Base-by-base conservation (phyloP, 2,888 invertebrate species). In the Acronicta psi region DNA sequence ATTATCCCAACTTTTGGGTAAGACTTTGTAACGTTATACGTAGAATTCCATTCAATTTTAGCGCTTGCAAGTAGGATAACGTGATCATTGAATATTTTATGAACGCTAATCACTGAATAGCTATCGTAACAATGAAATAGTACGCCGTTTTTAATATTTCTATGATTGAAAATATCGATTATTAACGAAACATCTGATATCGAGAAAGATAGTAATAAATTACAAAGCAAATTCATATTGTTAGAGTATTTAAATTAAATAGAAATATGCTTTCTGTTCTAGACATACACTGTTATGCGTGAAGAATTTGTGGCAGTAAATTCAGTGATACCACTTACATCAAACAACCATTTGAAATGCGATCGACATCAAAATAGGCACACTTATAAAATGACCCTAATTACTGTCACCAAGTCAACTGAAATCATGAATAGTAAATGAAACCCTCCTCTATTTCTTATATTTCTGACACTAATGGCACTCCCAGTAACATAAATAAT, bases 101-200 rank as follows among this genome's bases (percentile, higher is more conserved):
- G 81, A 8, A 79, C 68, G 38, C 31, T 23, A 43, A 84, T 50
- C 41, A 56, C 54, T 29, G 77, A 59, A 51, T 77, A 56, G 25
- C 59, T 36, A 38, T 77, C 63, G 49, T 80, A 65, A 63, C 92
- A 93, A 59, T 88, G 75, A 52, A 87, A 76, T 52, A 87, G 51
- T 14, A 90, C 61, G 2, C 70, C 84, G 77, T 85, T 76, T 31
- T 82, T 70, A 16, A 92, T 80, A 65, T 82, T 75, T 78, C 90
- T 92, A 37, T 79, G 50, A 53, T 86, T 87, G 18, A 93, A 83
- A 51, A 91, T 69, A 67, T 91, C 86, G 34, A 81, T 75, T 10
- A 88, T 38, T 16, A 84, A 59, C 13, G 63, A 62, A 57, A 84
- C 56, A 50, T 83, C 76, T 43, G 71, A 40, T 59, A 73, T 38